A percentile compares a stretch with the other conserved stretches of the same genome.
These are phyloP conservation scores for Pantelozetes paolii DNA, from an alignment of 2,888 invertebrate species.

Conservation along the genomic window DNA sequence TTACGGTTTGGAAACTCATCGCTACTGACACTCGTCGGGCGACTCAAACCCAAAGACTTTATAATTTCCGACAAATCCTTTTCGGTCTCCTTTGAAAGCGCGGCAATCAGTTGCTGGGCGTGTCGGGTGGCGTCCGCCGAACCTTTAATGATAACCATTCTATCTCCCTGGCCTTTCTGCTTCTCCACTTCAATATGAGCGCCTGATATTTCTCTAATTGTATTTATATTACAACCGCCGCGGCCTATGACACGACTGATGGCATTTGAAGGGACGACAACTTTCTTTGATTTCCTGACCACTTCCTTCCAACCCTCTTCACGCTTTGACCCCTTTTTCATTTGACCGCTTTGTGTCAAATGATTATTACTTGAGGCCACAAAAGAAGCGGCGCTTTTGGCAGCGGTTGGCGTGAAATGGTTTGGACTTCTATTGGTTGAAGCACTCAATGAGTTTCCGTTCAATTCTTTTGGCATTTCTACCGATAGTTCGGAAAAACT, in stretches of 20 bases:
- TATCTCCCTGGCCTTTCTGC: constrained; percentile 82
- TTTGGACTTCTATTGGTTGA: not conserved
- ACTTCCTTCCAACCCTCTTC: constrained; percentile 87
- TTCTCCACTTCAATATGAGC: constrained; percentile 98
- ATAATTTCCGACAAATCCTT: constrained; percentile 79
- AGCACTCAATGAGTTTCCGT: not conserved
- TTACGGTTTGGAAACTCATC: not conserved
- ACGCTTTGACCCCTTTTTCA: not conserved
- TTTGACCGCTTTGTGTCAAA: not conserved
- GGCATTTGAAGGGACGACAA: constrained; percentile 86
- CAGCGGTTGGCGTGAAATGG: not conserved
- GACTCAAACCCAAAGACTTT: constrained; percentile 62
- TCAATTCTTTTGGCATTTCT: constrained; percentile 18
- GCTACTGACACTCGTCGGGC: constrained; percentile 36
- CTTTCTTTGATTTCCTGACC: constrained; percentile 74
- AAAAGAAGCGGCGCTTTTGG: not conserved
- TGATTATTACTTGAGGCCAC: not conserved
- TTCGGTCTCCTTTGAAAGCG: constrained; percentile 91
- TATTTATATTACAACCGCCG: constrained; percentile 95
- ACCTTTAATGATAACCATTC: constrained; percentile 92
- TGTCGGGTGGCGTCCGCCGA: constrained; percentile 86
- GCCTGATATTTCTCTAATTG: constrained; percentile 90
- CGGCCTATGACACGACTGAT: constrained; percentile 96
- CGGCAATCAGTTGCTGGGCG: constrained; percentile 81
- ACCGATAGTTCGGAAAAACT: constrained; percentile 30